Evolutionary conservation across 2,113 vertebrate species (phyloP).

Genomic region (Zosterops japonicus): DNA sequence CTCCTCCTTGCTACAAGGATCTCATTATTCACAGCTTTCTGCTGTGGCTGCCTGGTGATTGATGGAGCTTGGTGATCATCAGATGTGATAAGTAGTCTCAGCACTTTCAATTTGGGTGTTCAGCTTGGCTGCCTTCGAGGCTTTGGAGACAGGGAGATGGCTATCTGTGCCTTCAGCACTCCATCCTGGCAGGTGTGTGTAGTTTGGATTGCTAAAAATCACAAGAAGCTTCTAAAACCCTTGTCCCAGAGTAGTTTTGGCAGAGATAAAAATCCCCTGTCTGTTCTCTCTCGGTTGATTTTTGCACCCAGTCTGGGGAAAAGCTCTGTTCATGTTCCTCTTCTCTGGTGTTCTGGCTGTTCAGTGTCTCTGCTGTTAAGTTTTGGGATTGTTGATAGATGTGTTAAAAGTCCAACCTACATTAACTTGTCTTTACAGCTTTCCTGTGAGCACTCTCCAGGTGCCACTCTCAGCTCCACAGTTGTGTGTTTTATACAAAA

Average conservation of each 20-base stretch:
- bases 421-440: not conserved
- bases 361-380: not conserved
- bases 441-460: not conserved
- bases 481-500: not conserved
- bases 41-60: not conserved
- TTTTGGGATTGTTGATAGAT: not conserved
- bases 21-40: not conserved
- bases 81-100: not conserved
- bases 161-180: not conserved
- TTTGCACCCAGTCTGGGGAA: not conserved
- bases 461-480: not conserved
- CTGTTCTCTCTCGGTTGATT: not conserved
- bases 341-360: not conserved
- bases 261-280: not conserved
- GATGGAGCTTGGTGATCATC: not conserved
- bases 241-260: not conserved
- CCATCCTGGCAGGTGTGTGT: not conserved
- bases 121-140: constrained; percentile 10
- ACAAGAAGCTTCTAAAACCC: not conserved
- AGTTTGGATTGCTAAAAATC: not conserved
- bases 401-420: not conserved
- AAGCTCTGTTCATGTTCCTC: not conserved
- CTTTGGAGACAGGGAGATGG: not conserved
- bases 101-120: constrained; percentile 12
- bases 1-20: not conserved